A percentile compares a stretch with the other conserved stretches of the same genome.
phyloP scores from a whole-genome alignment of 2,888 invertebrate genomes.

The Agrilus cyanescens region DNA sequence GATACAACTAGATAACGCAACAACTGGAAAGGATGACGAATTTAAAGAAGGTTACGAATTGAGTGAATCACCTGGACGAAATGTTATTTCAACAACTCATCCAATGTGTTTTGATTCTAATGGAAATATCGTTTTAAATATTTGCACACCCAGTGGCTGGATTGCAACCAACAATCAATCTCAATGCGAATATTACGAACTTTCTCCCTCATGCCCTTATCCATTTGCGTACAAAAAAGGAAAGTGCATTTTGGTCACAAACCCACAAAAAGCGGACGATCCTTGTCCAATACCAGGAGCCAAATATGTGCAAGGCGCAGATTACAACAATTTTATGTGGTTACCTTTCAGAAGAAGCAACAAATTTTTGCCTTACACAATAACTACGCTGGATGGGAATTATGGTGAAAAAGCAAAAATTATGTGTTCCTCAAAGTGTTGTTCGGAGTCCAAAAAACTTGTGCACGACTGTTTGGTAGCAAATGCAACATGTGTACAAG shows the following conservation, averaged over 20 bases:
- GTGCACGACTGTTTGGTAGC: conserved; percentile 15
- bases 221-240: conserved; percentile 14
- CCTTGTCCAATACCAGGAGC: conserved; percentile 19
- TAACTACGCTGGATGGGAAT: conserved; percentile 15
- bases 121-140: conserved; percentile 19
- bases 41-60: too few species aligned
- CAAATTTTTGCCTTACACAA: conserved; percentile 18
- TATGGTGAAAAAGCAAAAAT: conserved; percentile 15
- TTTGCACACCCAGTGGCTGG: conserved; percentile 26
- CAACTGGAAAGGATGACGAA: too few species aligned
- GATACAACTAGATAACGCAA: too few species aligned
- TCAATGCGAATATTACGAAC: conserved; percentile 15
- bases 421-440: neutral
- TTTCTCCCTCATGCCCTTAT: conserved; percentile 17
- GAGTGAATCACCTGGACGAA: too few species aligned
- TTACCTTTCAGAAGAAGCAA: conserved; percentile 18
- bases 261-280: conserved; percentile 20
- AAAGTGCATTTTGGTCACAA: conserved; percentile 29
- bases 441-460: conserved; percentile 4
- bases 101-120: conserved; percentile 27
- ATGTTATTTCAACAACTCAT: neutral
- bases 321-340: conserved; percentile 18
- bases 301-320: conserved; percentile 14
- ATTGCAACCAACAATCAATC: conserved; percentile 16
- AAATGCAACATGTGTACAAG: neutral